Evolutionary conservation across 2,113 vertebrate species (phyloP).

Genomic region (Pygathrix nemaeus): DNA sequence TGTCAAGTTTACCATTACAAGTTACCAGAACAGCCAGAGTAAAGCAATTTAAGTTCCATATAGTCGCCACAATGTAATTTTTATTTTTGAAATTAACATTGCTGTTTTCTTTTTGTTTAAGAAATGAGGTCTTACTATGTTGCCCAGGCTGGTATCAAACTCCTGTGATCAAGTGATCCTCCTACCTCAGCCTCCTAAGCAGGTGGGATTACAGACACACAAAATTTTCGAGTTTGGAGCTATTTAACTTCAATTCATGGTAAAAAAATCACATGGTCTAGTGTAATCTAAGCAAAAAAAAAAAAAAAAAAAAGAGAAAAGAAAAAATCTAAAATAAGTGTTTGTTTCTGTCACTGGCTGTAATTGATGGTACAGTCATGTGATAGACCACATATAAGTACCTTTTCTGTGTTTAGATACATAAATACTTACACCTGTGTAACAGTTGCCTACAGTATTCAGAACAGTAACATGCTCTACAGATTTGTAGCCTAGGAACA

Average conservation of each 20-base stretch:
- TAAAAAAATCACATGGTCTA: not conserved
- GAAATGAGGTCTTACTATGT: not conserved
- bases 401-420: not conserved
- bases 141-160: too few relatives aligned
- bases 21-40: not conserved
- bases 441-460: not conserved
- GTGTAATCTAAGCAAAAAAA: not conserved
- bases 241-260: constrained; percentile 17
- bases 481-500: too few relatives aligned
- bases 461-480: too few relatives aligned
- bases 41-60: not conserved
- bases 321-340: not conserved
- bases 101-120: not conserved
- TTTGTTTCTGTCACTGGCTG: constrained; percentile 41
- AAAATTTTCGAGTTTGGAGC: not conserved
- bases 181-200: too few relatives aligned
- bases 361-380: not conserved
- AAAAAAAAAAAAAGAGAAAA: not conserved
- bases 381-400: not conserved
- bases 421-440: not conserved
- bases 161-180: too few relatives aligned
- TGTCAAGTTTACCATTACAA: not conserved
- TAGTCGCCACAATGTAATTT: not conserved
- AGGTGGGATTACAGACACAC: not conserved
- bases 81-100: not conserved